phyloP scores from a whole-genome alignment of 2,797 vertebrate genomes.

The Anguilla anguilla region DNA sequence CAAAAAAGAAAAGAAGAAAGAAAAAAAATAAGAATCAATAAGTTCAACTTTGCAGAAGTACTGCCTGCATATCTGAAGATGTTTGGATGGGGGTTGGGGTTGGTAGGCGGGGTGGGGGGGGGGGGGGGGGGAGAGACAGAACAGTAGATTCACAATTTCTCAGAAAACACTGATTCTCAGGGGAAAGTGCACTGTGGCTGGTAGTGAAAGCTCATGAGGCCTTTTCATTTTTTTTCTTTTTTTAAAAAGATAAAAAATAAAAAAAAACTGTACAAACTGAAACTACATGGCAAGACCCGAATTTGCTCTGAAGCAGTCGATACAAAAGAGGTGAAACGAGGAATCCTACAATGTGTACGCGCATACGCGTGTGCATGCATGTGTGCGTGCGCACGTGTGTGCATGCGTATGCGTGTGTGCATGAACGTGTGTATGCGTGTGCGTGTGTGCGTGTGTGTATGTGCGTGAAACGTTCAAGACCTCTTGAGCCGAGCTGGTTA shows the following conservation, averaged over 20 bases:
- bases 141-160: neutral
- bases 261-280: neutral
- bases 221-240: neutral
- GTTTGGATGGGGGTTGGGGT: neutral
- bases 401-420: too few species aligned
- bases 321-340: neutral
- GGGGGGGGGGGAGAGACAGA: neutral
- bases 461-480: neutral
- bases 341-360: neutral
- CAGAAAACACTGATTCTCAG: conserved; percentile 13
- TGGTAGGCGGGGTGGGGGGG: neutral
- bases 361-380: too few species aligned
- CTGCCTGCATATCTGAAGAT: conserved; percentile 12
- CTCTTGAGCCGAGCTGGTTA: neutral
- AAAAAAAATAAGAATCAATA: conserved; percentile 31
- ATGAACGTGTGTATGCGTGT: too few species aligned
- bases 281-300: neutral
- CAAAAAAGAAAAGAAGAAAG: neutral
- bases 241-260: neutral
- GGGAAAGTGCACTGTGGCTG: neutral
- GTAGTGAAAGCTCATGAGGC: neutral
- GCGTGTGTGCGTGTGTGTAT: neutral
- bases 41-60: conserved; percentile 21
- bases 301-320: neutral
- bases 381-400: too few species aligned